Conservation (phyloP, 2,113 vertebrate species). For the Mesitornis unicolor region DNA sequence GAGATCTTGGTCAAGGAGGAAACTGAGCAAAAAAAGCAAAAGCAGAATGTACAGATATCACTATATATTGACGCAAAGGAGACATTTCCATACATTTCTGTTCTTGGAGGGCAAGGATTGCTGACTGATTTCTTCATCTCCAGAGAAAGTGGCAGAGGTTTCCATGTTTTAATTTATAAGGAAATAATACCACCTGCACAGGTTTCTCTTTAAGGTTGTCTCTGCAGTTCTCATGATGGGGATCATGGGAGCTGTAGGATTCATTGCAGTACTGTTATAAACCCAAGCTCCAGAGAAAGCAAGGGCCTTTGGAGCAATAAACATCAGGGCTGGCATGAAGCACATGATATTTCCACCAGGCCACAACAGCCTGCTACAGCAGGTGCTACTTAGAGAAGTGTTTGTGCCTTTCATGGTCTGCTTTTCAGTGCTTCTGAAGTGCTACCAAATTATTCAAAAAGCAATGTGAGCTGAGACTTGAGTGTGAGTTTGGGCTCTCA, state of each 20-base stretch:
- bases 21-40: neutral
- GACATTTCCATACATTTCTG: neutral
- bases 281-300: neutral
- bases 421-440: neutral
- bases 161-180: neutral
- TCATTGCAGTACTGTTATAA: neutral
- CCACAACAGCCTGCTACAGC: neutral
- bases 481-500: neutral
- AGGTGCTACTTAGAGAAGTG: neutral
- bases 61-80: neutral
- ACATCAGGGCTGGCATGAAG: neutral
- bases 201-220: neutral
- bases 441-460: neutral
- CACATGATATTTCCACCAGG: neutral
- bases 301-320: neutral
- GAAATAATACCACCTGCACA: neutral
- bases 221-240: neutral
- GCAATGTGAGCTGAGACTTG: neutral
- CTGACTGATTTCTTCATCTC: conserved; percentile 2
- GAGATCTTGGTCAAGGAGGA: neutral
- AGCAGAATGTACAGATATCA: neutral
- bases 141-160: neutral
- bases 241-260: neutral
- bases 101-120: neutral
- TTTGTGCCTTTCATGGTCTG: too few species aligned